Percentiles rank a stretch among this genome's conserved stretches.
phyloP scores from a whole-genome alignment of 2,888 invertebrate genomes.

The Stenurella melanura region DNA sequence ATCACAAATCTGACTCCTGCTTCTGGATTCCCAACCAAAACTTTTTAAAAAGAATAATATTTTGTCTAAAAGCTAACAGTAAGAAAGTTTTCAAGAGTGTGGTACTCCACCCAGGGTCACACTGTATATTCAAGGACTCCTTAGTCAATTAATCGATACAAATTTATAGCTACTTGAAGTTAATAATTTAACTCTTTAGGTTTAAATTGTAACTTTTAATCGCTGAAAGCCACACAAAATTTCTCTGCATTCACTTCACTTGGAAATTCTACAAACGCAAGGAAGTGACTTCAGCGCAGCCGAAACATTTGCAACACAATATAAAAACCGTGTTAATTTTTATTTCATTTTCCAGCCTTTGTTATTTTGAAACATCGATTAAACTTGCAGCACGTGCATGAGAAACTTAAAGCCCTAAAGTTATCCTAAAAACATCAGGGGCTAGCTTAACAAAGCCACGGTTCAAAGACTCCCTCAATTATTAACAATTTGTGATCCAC shows the following conservation, averaged over 20 bases:
- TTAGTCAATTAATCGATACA: too few species aligned
- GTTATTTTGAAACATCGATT: slow-evolving; percentile 43
- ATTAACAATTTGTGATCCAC: slow-evolving; percentile 70
- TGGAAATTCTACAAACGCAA: not conserved
- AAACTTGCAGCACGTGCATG: slow-evolving; percentile 53
- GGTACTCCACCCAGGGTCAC: too few species aligned
- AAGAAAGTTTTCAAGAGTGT: too few species aligned
- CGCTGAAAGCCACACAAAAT: not conserved
- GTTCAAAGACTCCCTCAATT: slow-evolving; percentile 68
- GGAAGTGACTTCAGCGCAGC: not conserved
- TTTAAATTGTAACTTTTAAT: not conserved
- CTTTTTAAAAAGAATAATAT: too few species aligned
- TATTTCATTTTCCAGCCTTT: slow-evolving; percentile 40
- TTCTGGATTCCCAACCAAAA: too few species aligned
- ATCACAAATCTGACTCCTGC: too few species aligned
- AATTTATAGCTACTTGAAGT: too few species aligned
- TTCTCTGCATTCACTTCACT: not conserved
- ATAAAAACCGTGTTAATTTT: slow-evolving; percentile 41
- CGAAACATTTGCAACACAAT: slow-evolving; percentile 11
- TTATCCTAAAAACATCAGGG: slow-evolving; percentile 57
- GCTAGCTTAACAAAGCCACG: slow-evolving; percentile 59
- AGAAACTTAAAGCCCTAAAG: slow-evolving; percentile 55
- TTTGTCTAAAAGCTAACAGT: too few species aligned
- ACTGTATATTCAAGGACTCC: too few species aligned
- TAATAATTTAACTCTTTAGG: too few species aligned